Conservation (phyloP, 2,888 invertebrate species). For the Crossocerus cetratus region DNA sequence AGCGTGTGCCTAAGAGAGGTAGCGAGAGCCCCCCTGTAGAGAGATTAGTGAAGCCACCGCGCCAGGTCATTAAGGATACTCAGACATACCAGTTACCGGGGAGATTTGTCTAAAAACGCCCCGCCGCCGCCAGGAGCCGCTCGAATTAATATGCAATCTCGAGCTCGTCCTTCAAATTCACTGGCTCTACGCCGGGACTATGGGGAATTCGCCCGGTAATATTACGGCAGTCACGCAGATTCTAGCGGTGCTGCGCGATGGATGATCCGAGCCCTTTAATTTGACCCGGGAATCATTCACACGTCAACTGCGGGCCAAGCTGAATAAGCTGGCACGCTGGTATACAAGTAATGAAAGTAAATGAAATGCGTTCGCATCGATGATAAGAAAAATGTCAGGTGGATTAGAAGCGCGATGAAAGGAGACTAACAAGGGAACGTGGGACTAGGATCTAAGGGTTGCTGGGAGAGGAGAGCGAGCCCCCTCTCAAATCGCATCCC, state of each 20-base stretch:
- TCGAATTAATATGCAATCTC: conserved; percentile 50
- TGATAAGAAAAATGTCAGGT: conserved; percentile 1
- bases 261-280: conserved; percentile 37
- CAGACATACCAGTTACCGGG: conserved; percentile 4
- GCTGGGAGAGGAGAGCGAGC: background rate
- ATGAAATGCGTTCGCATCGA: background rate
- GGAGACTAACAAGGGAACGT: conserved; percentile 39
- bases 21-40: conserved; percentile 37
- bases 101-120: conserved; percentile 40
- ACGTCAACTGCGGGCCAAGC: conserved; percentile 16
- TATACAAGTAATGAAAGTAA: background rate
- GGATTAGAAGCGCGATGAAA: conserved; percentile 31
- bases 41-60: conserved; percentile 47
- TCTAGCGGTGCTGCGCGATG: conserved; percentile 23
- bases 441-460: background rate
- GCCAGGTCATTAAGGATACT: conserved; percentile 29
- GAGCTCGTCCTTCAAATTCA: conserved; percentile 20
- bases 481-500: conserved; percentile 14
- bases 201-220: background rate
- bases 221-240: conserved; percentile 27
- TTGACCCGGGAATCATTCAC: conserved; percentile 48
- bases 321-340: background rate
- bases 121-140: conserved; percentile 36
- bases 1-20: conserved; percentile 13
- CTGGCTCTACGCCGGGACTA: conserved; percentile 12